phyloP scores from a whole-genome alignment of 2,888 invertebrate genomes.

The Tuberolachnus salignus region DNA sequence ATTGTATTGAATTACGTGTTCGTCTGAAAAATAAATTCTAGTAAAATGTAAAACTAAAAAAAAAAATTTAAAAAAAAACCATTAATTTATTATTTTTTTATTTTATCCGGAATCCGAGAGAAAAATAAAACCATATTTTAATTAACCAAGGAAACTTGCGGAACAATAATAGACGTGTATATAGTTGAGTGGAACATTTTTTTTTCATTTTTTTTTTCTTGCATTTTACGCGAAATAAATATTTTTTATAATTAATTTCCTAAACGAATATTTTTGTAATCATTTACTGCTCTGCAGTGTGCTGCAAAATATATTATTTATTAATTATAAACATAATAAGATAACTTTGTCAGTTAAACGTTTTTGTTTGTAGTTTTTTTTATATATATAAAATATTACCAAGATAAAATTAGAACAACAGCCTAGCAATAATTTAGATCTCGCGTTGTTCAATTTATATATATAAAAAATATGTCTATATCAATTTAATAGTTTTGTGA shows the following conservation, averaged over 20 bases:
- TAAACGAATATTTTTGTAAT: not conserved
- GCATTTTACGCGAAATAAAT: not conserved
- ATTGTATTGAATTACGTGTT: too few relatives aligned
- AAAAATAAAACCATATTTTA: not conserved
- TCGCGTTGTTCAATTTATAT: not conserved
- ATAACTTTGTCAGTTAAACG: slow-evolving; percentile 17
- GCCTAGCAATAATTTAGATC: not conserved
- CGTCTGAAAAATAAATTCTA: too few relatives aligned
- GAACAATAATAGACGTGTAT: not conserved
- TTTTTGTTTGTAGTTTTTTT: not conserved
- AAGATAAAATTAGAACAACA: not conserved
- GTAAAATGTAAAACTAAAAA: too few relatives aligned
- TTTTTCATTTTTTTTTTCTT: not conserved
- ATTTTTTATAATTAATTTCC: not conserved
- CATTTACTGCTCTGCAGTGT: not conserved
- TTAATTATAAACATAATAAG: not conserved
- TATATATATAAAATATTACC: not conserved
- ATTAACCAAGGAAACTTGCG: not conserved
- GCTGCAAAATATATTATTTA: not conserved
- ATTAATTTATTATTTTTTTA: not conserved
- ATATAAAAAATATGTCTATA: too few relatives aligned
- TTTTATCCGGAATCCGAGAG: not conserved
- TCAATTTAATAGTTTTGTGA: too few relatives aligned
- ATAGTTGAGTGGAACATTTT: not conserved
- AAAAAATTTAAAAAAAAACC: too few relatives aligned